phyloP scores from a whole-genome alignment of 2,113 vertebrate genomes.

The Thalassoma bifasciatum region DNA sequence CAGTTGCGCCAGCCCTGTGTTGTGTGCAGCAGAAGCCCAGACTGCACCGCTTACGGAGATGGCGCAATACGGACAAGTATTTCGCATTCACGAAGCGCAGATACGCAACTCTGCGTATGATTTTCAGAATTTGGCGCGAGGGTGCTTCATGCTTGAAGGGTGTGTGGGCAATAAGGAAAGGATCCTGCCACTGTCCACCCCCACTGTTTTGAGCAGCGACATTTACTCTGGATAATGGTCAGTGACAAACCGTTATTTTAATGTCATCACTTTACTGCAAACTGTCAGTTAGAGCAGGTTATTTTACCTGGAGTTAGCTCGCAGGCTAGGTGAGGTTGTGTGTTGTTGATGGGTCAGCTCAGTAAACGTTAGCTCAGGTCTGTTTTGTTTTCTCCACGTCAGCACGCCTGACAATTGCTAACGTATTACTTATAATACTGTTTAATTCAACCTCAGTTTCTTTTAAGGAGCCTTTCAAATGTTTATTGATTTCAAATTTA shows the following conservation, averaged over 20 bases:
- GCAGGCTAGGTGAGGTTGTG: conserved; percentile 3
- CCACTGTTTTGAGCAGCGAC: neutral
- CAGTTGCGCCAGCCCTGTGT: conserved; percentile 73
- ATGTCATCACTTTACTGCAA: accelerated
- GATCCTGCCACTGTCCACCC: neutral
- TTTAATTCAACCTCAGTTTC: neutral
- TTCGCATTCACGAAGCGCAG: conserved; percentile 39
- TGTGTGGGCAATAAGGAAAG: neutral
- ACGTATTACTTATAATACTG: neutral
- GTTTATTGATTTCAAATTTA: neutral
- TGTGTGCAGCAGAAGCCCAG: conserved; percentile 71
- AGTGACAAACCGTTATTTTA: neutral
- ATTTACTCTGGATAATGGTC: conserved; percentile 30
- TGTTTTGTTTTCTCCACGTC: neutral
- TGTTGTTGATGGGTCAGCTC: conserved; percentile 23
- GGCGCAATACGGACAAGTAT: conserved; percentile 43
- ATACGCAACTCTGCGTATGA: conserved; percentile 31
- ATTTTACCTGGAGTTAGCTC: neutral
- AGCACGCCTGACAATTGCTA: accelerated
- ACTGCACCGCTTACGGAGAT: conserved; percentile 74
- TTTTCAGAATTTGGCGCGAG: conserved; percentile 77
- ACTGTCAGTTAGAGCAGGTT: conserved; percentile 16
- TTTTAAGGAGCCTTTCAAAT: neutral
- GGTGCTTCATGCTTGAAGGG: neutral
- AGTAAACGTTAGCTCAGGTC: conserved; percentile 17